Conservation (phyloP, 2,113 vertebrate species). For the Anguilla rostrata region DNA sequence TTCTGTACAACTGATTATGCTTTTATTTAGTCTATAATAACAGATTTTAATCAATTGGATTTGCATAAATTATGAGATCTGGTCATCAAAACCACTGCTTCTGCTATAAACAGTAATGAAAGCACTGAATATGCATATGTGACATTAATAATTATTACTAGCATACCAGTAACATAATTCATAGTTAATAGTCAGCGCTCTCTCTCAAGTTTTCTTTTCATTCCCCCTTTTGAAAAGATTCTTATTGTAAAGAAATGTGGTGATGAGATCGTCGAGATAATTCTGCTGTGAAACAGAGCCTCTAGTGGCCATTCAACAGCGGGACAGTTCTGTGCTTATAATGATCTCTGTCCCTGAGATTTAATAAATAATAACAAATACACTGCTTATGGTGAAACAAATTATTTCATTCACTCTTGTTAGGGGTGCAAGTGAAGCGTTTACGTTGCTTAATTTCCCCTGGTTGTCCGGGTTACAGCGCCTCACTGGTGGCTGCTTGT, state of each 20-base stretch:
- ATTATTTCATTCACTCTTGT: neutral
- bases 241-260: neutral
- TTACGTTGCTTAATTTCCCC: neutral
- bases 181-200: neutral
- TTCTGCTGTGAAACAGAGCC: slow-evolving; percentile 18
- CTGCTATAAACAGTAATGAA: neutral
- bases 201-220: neutral
- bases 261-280: neutral
- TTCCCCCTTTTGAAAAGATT: neutral
- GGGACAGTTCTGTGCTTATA: neutral
- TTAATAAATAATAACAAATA: neutral
- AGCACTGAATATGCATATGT: neutral
- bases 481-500: neutral
- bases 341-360: neutral
- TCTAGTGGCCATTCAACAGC: slow-evolving; percentile 6
- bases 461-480: neutral
- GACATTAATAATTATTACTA: neutral
- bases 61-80: neutral
- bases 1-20: neutral
- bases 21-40: no score
- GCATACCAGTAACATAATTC: neutral
- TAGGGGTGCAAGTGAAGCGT: neutral
- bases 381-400: neutral
- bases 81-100: neutral
- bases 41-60: no score